These are phyloP conservation scores for Malthinus flaveolus DNA, from an alignment of 2,888 invertebrate species.

Conservation along the genomic window DNA sequence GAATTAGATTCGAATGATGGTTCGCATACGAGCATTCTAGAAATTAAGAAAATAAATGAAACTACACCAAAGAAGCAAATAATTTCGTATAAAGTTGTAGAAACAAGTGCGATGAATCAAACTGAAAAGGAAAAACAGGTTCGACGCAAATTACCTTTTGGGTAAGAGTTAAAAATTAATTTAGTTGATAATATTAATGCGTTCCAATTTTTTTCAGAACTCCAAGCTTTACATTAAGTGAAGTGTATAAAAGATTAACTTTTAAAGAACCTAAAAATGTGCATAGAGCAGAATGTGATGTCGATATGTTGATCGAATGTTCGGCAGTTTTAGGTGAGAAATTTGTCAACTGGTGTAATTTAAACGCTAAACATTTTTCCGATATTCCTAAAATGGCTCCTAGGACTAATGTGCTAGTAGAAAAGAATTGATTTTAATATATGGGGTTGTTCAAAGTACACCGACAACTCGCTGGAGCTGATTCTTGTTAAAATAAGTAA, in stretches of 20 bases:
- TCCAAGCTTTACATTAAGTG: conserved; percentile 57
- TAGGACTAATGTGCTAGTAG: neutral
- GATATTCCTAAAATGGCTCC: conserved; percentile 41
- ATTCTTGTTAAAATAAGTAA: too few relatives aligned
- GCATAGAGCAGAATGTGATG: conserved; percentile 73
- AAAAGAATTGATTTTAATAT: too few relatives aligned
- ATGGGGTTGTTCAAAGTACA: too few relatives aligned
- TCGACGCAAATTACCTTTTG: conserved; percentile 18
- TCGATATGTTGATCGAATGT: conserved; percentile 65
- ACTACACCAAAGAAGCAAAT: conserved; percentile 57
- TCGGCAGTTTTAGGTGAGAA: conserved; percentile 59
- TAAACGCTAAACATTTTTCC: conserved; percentile 49
- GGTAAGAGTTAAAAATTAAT: conserved; percentile 12
- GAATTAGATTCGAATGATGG: conserved; percentile 43
- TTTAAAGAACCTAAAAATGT: conserved; percentile 54
- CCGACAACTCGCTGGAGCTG: too few relatives aligned
- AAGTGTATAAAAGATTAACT: conserved; percentile 61
- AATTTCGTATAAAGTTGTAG: neutral
- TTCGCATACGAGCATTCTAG: conserved; percentile 28
- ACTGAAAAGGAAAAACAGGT: neutral
- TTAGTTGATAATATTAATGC: neutral
- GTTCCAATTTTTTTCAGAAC: conserved; percentile 15
- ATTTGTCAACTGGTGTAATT: conserved; percentile 62
- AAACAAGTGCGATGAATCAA: neutral
- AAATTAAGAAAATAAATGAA: conserved; percentile 56